A percentile compares a stretch with the other conserved stretches of the same genome.
phyloP scores from a whole-genome alignment of 2,888 invertebrate genomes.

The Harmothoe impar region DNA sequence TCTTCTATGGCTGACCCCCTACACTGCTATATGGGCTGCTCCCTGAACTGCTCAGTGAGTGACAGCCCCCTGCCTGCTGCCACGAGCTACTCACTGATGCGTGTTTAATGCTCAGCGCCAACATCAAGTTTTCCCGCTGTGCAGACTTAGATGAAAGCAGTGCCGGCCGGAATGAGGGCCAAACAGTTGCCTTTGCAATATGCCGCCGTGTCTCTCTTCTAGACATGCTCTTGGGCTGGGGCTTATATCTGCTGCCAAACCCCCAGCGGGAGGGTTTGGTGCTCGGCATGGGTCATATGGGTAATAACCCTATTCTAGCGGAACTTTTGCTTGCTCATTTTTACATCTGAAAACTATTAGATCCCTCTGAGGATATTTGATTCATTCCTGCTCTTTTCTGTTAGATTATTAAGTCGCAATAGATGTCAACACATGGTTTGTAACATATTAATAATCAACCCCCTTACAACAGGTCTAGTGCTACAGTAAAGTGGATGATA shows the following conservation, averaged over 20 bases:
- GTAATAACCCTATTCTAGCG: too few relatives aligned
- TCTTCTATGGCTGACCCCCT: too few relatives aligned
- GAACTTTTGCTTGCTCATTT: too few relatives aligned
- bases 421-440: too few relatives aligned
- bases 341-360: too few relatives aligned
- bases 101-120: slow-evolving; percentile 25
- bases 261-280: background rate
- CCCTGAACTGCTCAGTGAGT: background rate
- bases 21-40: background rate
- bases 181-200: slow-evolving; percentile 40
- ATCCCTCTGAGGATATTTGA: too few relatives aligned
- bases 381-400: too few relatives aligned
- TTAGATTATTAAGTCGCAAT: too few relatives aligned
- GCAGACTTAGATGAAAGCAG: background rate
- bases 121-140: background rate
- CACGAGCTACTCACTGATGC: background rate
- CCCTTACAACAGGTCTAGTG: too few relatives aligned
- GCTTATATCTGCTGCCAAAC: background rate
- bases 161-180: background rate
- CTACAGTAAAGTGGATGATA: too few relatives aligned
- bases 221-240: slow-evolving; percentile 4
- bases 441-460: too few relatives aligned
- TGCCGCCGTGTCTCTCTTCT: background rate
- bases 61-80: background rate
- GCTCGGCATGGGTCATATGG: too few relatives aligned